A percentile compares a stretch with the other conserved stretches of the same genome.
phyloP scores from a whole-genome alignment of 1,140 invertebrate species.

The Hormaphis cornu region DNA sequence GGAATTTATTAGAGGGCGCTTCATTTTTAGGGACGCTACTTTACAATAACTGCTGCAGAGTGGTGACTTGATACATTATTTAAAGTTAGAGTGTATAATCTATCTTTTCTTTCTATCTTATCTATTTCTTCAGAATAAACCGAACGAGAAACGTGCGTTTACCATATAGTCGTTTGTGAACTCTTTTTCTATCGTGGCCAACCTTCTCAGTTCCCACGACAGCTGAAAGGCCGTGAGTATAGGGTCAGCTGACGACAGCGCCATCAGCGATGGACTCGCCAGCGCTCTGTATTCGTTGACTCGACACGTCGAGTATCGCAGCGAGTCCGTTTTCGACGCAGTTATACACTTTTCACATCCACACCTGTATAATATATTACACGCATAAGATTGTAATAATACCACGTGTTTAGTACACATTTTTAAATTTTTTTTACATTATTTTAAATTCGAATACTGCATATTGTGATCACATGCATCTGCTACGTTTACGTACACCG shows the following conservation, averaged over 20 bases:
- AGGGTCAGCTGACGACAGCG: constrained; percentile 73
- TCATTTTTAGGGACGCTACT: too few relatives aligned
- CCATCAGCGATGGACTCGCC: constrained; percentile 81
- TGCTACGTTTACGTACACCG: too few relatives aligned
- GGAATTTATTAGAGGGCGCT: too few relatives aligned
- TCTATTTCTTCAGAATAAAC: too few relatives aligned
- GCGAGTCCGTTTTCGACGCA: constrained; percentile 52
- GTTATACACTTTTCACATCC: constrained; percentile 69
- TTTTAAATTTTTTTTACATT: too few relatives aligned
- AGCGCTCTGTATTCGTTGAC: constrained; percentile 87
- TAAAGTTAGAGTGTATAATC: background rate
- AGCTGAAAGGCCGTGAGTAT: constrained; percentile 73
- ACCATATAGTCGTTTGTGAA: constrained; percentile 63
- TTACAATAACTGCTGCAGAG: too few relatives aligned
- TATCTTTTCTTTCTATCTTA: background rate
- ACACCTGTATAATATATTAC: constrained; percentile 48
- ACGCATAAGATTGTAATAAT: too few relatives aligned
- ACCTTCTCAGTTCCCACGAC: constrained; percentile 68
- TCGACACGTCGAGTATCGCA: constrained; percentile 71
- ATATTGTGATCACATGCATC: too few relatives aligned
- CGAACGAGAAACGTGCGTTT: background rate
- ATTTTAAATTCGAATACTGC: too few relatives aligned
- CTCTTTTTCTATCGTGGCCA: constrained; percentile 72
- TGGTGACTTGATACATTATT: too few relatives aligned
- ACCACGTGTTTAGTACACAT: too few relatives aligned